phyloP scores from a whole-genome alignment of 2,113 vertebrate genomes.

The Clarias gariepinus region DNA sequence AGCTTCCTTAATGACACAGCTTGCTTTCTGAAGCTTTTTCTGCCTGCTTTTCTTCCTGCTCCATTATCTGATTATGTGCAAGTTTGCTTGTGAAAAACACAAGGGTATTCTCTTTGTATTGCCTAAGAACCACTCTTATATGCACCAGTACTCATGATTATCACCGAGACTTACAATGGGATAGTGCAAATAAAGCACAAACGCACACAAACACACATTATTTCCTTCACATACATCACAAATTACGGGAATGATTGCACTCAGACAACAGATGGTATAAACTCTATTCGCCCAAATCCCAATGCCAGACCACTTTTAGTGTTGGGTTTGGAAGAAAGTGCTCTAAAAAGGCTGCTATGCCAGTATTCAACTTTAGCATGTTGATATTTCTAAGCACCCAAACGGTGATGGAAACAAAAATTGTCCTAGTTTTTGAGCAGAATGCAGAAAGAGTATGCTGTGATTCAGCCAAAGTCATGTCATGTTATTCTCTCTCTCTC shows the following conservation, averaged over 20 bases:
- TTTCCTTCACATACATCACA: not conserved
- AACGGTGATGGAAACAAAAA: slow-evolving; percentile 42
- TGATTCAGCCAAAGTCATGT: slow-evolving; percentile 35
- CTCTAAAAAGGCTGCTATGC: not conserved
- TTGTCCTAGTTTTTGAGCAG: slow-evolving; percentile 47
- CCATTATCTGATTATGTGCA: slow-evolving; percentile 40
- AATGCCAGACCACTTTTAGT: not conserved
- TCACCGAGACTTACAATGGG: slow-evolving; percentile 12
- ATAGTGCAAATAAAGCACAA: not conserved
- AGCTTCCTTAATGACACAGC: slow-evolving; percentile 51
- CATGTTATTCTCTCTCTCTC: slow-evolving; percentile 9
- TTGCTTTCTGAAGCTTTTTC: slow-evolving; percentile 40
- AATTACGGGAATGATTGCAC: slow-evolving; percentile 5
- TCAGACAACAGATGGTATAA: not conserved
- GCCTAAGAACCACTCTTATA: slow-evolving; percentile 5
- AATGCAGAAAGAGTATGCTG: slow-evolving; percentile 27
- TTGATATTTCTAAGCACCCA: slow-evolving; percentile 36
- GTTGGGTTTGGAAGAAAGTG: not conserved
- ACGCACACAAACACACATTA: not conserved
- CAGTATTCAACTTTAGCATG: slow-evolving; percentile 11
- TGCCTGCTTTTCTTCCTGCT: slow-evolving; percentile 14
- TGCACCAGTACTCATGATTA: slow-evolving; percentile 16
- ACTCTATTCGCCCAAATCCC: not conserved
- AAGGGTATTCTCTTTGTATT: slow-evolving; percentile 10
- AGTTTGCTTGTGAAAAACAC: slow-evolving; percentile 32